Evolutionary conservation across 2,113 vertebrate genomes (phyloP).

Genomic region (Lycaon pictus): DNA sequence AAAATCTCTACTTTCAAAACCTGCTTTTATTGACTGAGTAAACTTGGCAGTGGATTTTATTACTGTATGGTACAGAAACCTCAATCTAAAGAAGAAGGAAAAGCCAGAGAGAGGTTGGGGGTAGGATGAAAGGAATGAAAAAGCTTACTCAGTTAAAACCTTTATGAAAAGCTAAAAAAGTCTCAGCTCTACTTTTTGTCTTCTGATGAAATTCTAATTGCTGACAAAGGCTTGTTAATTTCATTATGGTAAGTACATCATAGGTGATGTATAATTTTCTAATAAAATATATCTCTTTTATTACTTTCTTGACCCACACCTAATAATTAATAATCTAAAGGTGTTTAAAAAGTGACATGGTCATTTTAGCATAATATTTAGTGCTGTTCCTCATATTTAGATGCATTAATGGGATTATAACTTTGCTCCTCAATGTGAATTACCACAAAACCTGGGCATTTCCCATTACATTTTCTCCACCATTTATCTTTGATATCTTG

Average conservation of each 20-base stretch:
- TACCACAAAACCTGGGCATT: neutral
- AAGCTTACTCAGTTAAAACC: slow-evolving; percentile 41
- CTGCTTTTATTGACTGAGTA: slow-evolving; percentile 62
- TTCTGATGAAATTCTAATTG: slow-evolving; percentile 49
- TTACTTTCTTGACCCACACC: slow-evolving; percentile 66
- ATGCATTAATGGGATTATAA: slow-evolving; percentile 37
- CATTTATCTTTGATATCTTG: slow-evolving; percentile 55
- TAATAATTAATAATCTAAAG: slow-evolving; percentile 68
- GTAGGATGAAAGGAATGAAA: neutral
- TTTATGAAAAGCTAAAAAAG: slow-evolving; percentile 39
- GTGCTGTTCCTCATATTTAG: slow-evolving; percentile 21
- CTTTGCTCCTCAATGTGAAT: slow-evolving; percentile 65
- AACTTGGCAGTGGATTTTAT: slow-evolving; percentile 35
- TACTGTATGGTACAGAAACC: slow-evolving; percentile 34
- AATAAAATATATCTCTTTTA: slow-evolving; percentile 62
- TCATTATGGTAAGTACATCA: slow-evolving; percentile 31
- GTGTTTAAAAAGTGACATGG: slow-evolving; percentile 54
- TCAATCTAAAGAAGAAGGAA: neutral
- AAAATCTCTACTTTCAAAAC: slow-evolving; percentile 66
- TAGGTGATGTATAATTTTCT: slow-evolving; percentile 58
- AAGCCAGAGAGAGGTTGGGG: neutral
- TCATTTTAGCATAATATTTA: slow-evolving; percentile 52
- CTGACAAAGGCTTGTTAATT: slow-evolving; percentile 61
- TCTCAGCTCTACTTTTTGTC: slow-evolving; percentile 7
- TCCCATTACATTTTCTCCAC: slow-evolving; percentile 18